Percentiles rank a stretch among this genome's conserved stretches.
Evolutionary conservation across 2,888 invertebrate genomes (phyloP).

Genomic region (Azorinus chamasolen): DNA sequence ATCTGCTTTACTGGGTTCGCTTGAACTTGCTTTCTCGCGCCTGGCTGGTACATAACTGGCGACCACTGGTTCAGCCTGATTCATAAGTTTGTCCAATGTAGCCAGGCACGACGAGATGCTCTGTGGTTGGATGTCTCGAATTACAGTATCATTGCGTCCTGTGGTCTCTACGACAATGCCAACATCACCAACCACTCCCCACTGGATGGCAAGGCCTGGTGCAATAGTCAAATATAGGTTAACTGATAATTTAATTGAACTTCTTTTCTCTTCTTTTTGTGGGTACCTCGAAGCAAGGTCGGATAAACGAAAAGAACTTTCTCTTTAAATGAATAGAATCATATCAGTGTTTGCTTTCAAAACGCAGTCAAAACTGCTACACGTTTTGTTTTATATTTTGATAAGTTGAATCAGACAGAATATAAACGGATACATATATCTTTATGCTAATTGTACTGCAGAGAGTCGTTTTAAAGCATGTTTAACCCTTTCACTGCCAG

Average conservation of each 20-base stretch:
- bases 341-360: too few relatives aligned
- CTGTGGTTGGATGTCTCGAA: conserved; percentile 98
- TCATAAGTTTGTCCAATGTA: conserved; percentile 95
- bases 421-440: too few relatives aligned
- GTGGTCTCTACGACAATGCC: conserved; percentile 96
- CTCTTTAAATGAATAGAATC: not conserved
- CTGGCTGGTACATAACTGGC: conserved; percentile 94
- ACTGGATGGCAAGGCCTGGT: conserved; percentile 94
- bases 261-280: too few relatives aligned
- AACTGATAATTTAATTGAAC: too few relatives aligned
- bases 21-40: conserved; percentile 88
- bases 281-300: too few relatives aligned
- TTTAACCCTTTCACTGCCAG: too few relatives aligned
- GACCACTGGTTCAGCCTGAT: conserved; percentile 89
- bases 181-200: conserved; percentile 99
- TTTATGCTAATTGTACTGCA: too few relatives aligned
- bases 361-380: too few relatives aligned
- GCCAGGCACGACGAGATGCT: conserved; percentile 96
- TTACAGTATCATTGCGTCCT: conserved; percentile 94
- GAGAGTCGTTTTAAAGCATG: too few relatives aligned
- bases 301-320: too few relatives aligned
- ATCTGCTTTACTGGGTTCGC: conserved; percentile 88
- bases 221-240: not conserved
- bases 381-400: too few relatives aligned
- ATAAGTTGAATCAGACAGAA: too few relatives aligned